These are phyloP conservation scores for Andrena cerasifolii DNA, from an alignment of 1,140 invertebrate genomes.

Conservation along the genomic window DNA sequence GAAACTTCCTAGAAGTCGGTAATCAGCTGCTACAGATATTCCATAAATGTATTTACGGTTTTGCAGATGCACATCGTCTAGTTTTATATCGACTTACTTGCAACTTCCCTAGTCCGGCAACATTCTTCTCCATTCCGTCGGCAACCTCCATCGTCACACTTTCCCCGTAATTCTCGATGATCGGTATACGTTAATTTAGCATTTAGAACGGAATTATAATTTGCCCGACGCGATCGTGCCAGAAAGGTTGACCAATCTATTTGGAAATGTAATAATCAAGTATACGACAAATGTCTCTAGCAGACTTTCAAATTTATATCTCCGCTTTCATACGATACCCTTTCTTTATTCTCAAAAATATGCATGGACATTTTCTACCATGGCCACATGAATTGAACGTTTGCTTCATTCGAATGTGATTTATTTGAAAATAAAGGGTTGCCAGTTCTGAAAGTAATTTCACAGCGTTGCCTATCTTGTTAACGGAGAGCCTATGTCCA, in stretches of 20 bases:
- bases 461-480: not conserved
- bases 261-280: no score
- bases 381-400: no score
- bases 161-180: not conserved
- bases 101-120: conserved; percentile 6
- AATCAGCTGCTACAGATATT: conserved; percentile 57
- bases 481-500: not conserved
- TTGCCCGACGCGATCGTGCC: no score
- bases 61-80: not conserved
- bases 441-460: not conserved
- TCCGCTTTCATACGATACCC: not conserved
- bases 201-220: no score
- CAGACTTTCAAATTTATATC: not conserved
- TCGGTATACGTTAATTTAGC: not conserved
- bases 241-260: no score
- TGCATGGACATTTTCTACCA: no score
- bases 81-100: conserved; percentile 1
- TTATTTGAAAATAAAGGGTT: not conserved
- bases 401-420: no score
- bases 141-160: not conserved
- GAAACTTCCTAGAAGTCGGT: conserved; percentile 72
- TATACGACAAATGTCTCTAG: no score
- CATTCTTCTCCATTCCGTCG: no score
- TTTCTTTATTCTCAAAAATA: not conserved
- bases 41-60: conserved; percentile 41